Conservation (phyloP, 1,140 invertebrate genomes). For the Trissolcus basalis region DNA sequence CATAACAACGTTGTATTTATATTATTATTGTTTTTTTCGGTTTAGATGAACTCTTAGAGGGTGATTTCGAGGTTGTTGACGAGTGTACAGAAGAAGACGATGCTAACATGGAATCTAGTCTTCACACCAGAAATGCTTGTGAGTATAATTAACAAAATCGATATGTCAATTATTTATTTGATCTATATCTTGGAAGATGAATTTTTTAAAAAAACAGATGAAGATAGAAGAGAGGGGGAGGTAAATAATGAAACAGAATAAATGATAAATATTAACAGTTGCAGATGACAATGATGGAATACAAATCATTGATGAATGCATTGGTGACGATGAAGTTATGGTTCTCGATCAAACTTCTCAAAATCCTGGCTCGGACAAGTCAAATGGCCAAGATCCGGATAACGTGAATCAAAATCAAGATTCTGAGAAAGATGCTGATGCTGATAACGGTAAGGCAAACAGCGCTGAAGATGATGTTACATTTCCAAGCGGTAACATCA, state of each 20-base stretch:
- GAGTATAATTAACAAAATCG: neutral
- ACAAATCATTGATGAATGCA: slow-evolving; percentile 64
- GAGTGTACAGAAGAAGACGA: neutral
- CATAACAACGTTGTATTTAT: too few species aligned
- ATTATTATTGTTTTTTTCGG: too few species aligned
- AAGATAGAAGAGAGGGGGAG: too few species aligned
- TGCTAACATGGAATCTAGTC: neutral
- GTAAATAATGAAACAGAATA: too few species aligned
- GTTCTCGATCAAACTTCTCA: slow-evolving; percentile 17
- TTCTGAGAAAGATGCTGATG: slow-evolving; percentile 1
- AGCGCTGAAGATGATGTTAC: slow-evolving; percentile 45
- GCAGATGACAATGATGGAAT: slow-evolving; percentile 57
- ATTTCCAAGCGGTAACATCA: neutral
- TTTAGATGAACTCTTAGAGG: slow-evolving; percentile 1
- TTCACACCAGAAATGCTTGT: neutral
- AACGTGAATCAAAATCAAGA: neutral
- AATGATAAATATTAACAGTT: neutral
- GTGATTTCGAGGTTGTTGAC: neutral
- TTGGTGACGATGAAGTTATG: slow-evolving; percentile 59
- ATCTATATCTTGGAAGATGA: too few species aligned
- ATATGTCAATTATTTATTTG: too few species aligned
- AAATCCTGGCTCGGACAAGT: neutral
- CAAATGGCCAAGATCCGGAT: neutral
- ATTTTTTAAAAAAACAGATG: too few species aligned
- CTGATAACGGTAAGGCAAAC: slow-evolving; percentile 56